Base-by-base conservation (phyloP, 2,888 invertebrate species). In the Lottia gigantea region DNA sequence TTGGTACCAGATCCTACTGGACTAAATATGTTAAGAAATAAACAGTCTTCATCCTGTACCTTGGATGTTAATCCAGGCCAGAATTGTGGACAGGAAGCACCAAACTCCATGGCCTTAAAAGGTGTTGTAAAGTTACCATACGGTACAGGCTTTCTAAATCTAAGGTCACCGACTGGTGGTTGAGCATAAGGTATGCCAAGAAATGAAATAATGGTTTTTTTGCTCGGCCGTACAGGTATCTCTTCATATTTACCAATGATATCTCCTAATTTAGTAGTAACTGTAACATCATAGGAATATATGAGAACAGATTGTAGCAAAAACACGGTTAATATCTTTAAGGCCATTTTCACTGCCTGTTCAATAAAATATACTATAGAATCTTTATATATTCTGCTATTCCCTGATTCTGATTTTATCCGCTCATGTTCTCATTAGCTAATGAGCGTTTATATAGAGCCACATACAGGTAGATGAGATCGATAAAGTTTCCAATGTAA, bases 1-100 rank as follows among this genome's bases (percentile, higher is more conserved):
- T 40, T 7, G 23, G 6, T 55, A 19, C 46, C 14, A 45, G 71
- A 70, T 19, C 46, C 15, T n/a, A 61, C 68, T 12, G 82, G 81
- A 14, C 71, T 72, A 72, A 77, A 82, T 15, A 82, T 71, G 67
- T 82, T 82, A 19, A 82, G 64, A 12, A 76, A 74, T 3, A 82
- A 73, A 67, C 81, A 82, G 71, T 81, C 82, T 61, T 82, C 82
- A 12, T 64, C 55, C 14, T 23, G 19, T 55, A 23, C 23, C 12
- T 55, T 23, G 2, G 55, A 19, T 23, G 55, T 8, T 19, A 12
- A 55, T n/a, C 26, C 12, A 4, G 16, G n/a, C 1, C 14, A 19
- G 6, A 46, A 55, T 55, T 71, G 71, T 1, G 71, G 71, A 46
- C 71, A 71, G 15, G 71, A 67, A 7, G 71, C 55, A 7, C 67